A percentile compares a stretch with the other conserved stretches of the same genome.
phyloP scores from a whole-genome alignment of 2,797 vertebrate genomes.

The Falco concolor region DNA sequence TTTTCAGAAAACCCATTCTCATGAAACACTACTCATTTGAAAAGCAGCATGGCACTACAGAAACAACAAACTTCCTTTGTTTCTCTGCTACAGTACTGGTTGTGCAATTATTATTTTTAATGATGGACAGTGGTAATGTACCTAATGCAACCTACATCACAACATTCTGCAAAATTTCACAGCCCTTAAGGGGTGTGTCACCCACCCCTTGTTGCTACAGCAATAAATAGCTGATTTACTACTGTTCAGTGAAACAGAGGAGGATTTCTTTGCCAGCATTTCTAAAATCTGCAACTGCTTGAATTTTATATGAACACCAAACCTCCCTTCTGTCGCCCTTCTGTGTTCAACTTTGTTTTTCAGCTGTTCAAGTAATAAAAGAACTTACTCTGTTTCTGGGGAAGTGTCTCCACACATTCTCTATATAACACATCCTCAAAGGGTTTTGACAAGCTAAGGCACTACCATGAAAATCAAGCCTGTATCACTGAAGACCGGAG shows the following conservation, averaged over 20 bases:
- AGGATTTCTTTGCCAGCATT: neutral
- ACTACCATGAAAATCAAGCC: neutral
- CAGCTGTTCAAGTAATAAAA: neutral
- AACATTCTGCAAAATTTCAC: neutral
- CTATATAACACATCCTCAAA: neutral
- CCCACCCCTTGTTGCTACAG: neutral
- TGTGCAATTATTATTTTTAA: neutral
- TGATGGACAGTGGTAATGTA: neutral
- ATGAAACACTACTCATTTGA: neutral
- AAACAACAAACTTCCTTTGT: neutral
- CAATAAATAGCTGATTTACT: neutral
- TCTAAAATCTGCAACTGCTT: neutral
- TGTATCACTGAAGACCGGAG: neutral
- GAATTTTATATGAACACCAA: neutral
- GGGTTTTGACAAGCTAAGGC: neutral
- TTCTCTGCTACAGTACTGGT: neutral
- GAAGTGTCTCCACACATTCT: accelerated
- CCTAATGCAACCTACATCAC: neutral
- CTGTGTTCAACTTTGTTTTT: neutral
- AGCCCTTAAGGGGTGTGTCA: neutral
- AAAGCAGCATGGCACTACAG: neutral
- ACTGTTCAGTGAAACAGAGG: neutral
- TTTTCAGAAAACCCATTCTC: neutral
- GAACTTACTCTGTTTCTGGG: neutral
- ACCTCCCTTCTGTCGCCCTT: neutral